A percentile compares a stretch with the other conserved stretches of the same genome.
Conservation (phyloP, 2,113 vertebrate species). For the Catharus fuscescens region DNA sequence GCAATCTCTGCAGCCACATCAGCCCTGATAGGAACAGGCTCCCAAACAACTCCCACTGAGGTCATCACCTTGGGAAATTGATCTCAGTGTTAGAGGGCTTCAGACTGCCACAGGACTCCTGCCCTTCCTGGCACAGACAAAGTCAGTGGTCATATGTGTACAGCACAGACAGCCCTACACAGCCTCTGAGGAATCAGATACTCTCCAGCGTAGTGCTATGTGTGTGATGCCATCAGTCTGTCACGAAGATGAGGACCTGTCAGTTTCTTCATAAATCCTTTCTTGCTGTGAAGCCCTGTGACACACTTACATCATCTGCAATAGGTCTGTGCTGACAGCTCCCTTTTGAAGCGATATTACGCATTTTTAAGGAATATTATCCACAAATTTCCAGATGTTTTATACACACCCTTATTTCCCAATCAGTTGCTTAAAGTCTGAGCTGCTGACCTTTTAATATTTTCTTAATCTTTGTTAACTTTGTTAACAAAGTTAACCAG, state of each 20-base stretch:
- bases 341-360: neutral
- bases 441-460: neutral
- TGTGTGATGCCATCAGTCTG: neutral
- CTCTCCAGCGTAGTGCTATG: fast-evolving
- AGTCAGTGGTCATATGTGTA: neutral
- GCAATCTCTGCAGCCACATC: neutral
- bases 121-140: neutral
- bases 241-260: neutral
- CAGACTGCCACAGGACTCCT: neutral
- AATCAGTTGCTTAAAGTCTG: neutral
- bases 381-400: neutral
- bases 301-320: neutral
- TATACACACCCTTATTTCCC: neutral
- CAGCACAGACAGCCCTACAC: neutral
- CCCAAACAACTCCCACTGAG: neutral
- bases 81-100: neutral
- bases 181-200: neutral
- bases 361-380: neutral
- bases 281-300: neutral
- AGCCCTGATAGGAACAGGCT: neutral
- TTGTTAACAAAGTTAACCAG: neutral
- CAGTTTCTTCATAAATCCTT: neutral
- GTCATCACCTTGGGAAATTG: neutral
- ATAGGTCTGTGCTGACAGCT: neutral
- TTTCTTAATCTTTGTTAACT: neutral